Percentiles rank a stretch among this genome's conserved stretches.
Conservation (phyloP, 2,888 invertebrate genomes). For the Nemapogon koenigi region DNA sequence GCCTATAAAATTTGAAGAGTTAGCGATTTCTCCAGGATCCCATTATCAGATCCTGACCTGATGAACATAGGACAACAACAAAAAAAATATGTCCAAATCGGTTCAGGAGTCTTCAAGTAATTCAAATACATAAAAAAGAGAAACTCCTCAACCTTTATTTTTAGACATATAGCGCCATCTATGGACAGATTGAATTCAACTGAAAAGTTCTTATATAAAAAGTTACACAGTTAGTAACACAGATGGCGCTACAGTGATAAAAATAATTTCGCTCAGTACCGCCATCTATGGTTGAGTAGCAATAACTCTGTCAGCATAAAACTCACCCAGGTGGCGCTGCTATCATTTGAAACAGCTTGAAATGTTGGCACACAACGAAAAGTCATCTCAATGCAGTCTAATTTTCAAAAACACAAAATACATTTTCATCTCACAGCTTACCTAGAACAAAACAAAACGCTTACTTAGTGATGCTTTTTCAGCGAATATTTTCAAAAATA, state of each 20-base stretch:
- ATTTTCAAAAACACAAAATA: conserved; percentile 5
- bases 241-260: conserved; percentile 2
- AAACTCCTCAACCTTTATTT: too few species aligned
- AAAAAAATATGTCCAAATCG: too few species aligned
- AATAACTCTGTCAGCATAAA: conserved; percentile 9
- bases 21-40: too few species aligned
- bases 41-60: too few species aligned
- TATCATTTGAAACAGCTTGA: conserved; percentile 69
- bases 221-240: too few species aligned
- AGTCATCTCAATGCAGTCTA: conserved; percentile 55
- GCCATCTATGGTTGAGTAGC: conserved; percentile 22
- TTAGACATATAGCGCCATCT: conserved; percentile 6
- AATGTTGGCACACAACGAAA: conserved; percentile 73
- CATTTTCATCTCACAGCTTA: conserved; percentile 66
- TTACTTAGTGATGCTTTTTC: conserved; percentile 56
- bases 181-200: neutral
- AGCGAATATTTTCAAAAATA: too few species aligned
- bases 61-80: too few species aligned
- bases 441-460: conserved; percentile 70
- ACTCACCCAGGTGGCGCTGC: conserved; percentile 73
- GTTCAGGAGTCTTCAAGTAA: too few species aligned
- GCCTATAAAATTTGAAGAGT: too few species aligned
- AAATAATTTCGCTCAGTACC: too few species aligned
- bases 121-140: too few species aligned
- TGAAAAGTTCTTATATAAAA: too few species aligned